phyloP scores from a whole-genome alignment of 2,113 vertebrate species.

The Eptatretus burgeri region DNA sequence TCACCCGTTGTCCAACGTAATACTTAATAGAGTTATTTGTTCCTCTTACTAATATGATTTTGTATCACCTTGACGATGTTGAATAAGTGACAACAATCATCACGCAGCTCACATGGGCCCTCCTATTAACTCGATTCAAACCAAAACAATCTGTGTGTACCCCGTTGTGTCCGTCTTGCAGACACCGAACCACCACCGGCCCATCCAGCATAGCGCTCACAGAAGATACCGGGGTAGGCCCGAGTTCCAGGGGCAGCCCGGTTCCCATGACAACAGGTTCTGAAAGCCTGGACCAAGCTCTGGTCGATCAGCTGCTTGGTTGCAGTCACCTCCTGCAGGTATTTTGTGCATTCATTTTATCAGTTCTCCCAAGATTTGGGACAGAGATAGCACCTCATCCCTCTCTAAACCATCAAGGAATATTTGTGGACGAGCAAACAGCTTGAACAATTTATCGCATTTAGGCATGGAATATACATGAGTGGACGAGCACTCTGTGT shows the following conservation, averaged over 20 bases:
- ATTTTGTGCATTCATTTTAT: slow-evolving; percentile 17
- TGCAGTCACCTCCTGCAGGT: slow-evolving; percentile 59
- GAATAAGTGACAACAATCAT: too few species aligned
- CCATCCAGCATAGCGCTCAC: not conserved
- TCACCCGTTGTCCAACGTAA: too few species aligned
- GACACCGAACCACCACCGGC: not conserved
- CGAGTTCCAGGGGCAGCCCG: slow-evolving; percentile 18
- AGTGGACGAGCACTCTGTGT: too few species aligned
- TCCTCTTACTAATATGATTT: too few species aligned
- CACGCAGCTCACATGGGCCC: not conserved
- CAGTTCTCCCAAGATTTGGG: too few species aligned
- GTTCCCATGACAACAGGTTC: slow-evolving; percentile 39
- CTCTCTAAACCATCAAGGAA: not conserved
- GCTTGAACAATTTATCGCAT: too few species aligned
- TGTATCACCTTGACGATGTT: too few species aligned
- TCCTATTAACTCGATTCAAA: not conserved
- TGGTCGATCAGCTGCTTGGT: slow-evolving; percentile 44
- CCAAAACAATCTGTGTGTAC: not conserved
- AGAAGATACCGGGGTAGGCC: slow-evolving; percentile 12
- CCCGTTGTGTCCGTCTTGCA: not conserved
- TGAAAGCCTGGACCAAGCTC: slow-evolving; percentile 28
- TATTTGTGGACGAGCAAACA: too few species aligned
- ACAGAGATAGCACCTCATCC: not conserved
- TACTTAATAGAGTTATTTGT: too few species aligned
- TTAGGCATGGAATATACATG: too few species aligned